Percentiles rank a stretch among this genome's conserved stretches.
Conservation (phyloP, 35 echinoderm and acorn worm genomes). For the Amphiura filiformis region DNA sequence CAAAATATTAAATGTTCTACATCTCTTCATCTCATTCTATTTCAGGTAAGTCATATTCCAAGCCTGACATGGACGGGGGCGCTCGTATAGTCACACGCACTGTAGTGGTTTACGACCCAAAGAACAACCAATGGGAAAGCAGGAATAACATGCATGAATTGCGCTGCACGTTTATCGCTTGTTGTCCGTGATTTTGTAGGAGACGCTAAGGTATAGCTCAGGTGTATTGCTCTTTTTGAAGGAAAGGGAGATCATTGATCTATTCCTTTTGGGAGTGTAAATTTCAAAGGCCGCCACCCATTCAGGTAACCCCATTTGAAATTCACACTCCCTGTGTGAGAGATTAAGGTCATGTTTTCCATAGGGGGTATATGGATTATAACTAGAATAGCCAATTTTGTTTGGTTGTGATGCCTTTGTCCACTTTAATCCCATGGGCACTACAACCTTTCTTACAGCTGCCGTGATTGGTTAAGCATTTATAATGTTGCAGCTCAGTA, state of each 20-base stretch:
- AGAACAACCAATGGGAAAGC: not conserved
- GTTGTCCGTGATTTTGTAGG: not conserved
- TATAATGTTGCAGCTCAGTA: no score
- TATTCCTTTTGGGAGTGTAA: not conserved
- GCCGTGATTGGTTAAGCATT: no score
- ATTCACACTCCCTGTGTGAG: no score
- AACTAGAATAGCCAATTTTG: no score
- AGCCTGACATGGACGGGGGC: not conserved
- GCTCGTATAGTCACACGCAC: not conserved
- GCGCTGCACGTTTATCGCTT: not conserved
- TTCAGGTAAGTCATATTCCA: constrained; percentile 4
- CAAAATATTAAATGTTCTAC: not conserved
- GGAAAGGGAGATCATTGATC: not conserved
- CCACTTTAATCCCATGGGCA: no score
- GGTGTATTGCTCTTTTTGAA: not conserved
- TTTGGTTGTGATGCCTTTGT: no score
- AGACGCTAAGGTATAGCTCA: not conserved
- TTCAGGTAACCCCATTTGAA: no score
- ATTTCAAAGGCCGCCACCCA: no score
- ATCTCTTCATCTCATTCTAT: not conserved
- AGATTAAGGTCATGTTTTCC: no score
- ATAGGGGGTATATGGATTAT: no score
- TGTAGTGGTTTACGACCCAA: not conserved
- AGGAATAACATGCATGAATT: not conserved
- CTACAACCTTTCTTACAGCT: no score